Evolutionary conservation across 2,797 vertebrate species (phyloP).

Genomic region (Picus viridis): DNA sequence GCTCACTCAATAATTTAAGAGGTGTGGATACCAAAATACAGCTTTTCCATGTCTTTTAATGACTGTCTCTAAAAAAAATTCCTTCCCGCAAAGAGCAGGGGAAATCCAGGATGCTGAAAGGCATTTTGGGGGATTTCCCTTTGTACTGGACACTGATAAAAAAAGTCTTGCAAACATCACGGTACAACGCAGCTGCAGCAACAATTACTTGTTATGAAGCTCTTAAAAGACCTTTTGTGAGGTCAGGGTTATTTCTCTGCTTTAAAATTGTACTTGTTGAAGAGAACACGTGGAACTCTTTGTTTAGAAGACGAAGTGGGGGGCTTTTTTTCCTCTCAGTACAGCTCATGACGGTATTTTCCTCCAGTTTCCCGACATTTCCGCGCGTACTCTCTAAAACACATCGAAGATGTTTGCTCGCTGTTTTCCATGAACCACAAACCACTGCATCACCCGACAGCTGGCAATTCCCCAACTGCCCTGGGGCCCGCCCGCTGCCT

Average conservation of each 20-base stretch:
- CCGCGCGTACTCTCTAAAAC: not conserved
- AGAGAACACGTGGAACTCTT: accelerated
- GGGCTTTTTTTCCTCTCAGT: too few species aligned
- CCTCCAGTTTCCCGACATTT: accelerated
- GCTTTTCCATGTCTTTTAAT: not conserved
- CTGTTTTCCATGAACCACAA: too few species aligned
- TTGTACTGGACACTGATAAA: not conserved
- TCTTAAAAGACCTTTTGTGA: not conserved
- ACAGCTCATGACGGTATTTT: not conserved
- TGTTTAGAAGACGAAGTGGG: too few species aligned
- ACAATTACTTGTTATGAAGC: too few species aligned
- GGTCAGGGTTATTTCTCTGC: accelerated
- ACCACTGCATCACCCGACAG: too few species aligned
- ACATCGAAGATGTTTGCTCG: too few species aligned
- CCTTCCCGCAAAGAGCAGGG: not conserved
- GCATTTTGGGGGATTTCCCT: not conserved
- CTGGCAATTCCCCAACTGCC: too few species aligned
- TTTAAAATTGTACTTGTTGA: accelerated
- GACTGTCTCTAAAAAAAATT: not conserved
- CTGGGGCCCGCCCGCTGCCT: too few species aligned
- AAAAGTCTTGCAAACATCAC: not conserved
- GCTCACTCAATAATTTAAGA: not conserved
- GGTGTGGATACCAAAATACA: not conserved
- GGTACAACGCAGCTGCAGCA: not conserved
- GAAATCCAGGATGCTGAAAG: not conserved